These are phyloP conservation scores for Hirtodrosophila trivittata DNA, from an alignment of 2,888 invertebrate genomes.

Conservation along the genomic window DNA sequence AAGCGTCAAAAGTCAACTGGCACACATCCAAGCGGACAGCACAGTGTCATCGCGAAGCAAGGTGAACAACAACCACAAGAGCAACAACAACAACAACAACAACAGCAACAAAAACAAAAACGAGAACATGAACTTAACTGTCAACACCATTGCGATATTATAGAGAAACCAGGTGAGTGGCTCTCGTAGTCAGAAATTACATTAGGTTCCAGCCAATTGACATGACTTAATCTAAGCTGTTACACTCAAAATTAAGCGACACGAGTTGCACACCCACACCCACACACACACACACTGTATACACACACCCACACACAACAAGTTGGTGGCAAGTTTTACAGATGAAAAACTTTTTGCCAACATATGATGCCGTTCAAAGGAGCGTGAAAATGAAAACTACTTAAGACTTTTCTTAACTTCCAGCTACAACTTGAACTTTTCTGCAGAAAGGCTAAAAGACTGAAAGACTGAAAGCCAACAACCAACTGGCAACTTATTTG, in stretches of 20 bases:
- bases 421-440: too few species aligned
- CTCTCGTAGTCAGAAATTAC: neutral
- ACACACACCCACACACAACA: neutral
- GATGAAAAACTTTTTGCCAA: conserved; percentile 10
- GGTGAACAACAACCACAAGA: conserved; percentile 22
- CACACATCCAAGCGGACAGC: conserved; percentile 80
- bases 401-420: conserved; percentile 30
- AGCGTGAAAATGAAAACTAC: conserved; percentile 43
- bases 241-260: neutral
- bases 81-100: conserved; percentile 28
- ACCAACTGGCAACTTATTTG: too few species aligned
- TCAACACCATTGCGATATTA: conserved; percentile 66
- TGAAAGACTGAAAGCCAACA: too few species aligned
- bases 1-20: conserved; percentile 78
- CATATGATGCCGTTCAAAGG: conserved; percentile 34
- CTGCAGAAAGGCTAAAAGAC: too few species aligned
- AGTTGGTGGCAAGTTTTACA: too few species aligned
- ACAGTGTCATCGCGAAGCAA: conserved; percentile 46
- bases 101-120: conserved; percentile 26
- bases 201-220: conserved; percentile 33
- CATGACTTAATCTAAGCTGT: conserved; percentile 16
- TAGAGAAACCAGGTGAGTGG: conserved; percentile 78
- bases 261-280: neutral
- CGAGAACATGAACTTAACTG: conserved; percentile 40
- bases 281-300: neutral